Base-by-base conservation (phyloP, 2,888 invertebrate genomes). In the Heteromyza rotundicornis region DNA sequence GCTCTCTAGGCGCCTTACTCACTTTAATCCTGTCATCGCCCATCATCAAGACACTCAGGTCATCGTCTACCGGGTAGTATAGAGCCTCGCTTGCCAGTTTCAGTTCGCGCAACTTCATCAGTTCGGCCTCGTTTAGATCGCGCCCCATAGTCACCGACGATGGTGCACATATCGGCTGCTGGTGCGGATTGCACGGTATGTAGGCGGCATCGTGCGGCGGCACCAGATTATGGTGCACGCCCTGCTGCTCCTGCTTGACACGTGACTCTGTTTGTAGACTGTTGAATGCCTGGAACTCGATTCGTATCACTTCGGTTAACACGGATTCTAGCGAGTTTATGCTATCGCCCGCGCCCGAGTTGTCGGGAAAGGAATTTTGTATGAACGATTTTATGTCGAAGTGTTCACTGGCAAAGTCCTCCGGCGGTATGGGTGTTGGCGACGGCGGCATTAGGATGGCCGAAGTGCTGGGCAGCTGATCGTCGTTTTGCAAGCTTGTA, bases 61-160 rank as follows among this genome's bases (percentile, higher is more conserved):
- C 95, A 68, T 93, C 92, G 74, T 94, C 93, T 2, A 95, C 86
- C 3, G 95, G 95, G 55, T 91, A 91, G 73, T 91, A 86, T 27
- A 95, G 85, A 0, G 94, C 92, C 81, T 94, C 92, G 77, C 94
- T 93, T 0, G 95, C 95, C 3, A 92, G 87, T 64, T 94, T 90
- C 54, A 95, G 81, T 82, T 95, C 95, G 71, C 92, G 91, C 57
- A 95, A 81, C 81, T 94, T 94, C 40, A 91, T 90, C 69, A 90
- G 86, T 79, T 95, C 95, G n/a, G 92, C 90, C 69, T 89, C 89
- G 77, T 90, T 90, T 49, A 91, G 82, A 69, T 89, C 88, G 44
- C 88, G 73, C 16, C 76, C 74, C 68, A 70, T 68, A 36, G 69
- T 74, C 8, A 67, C 65, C 60, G 69, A 74, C 12, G 80, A 74